Percentiles rank a stretch among this genome's conserved stretches.
These are phyloP conservation scores for Ephydatia muelleri DNA, from an alignment of 37 sponge, comb jelly and placozoan genomes.

Conservation along the genomic window DNA sequence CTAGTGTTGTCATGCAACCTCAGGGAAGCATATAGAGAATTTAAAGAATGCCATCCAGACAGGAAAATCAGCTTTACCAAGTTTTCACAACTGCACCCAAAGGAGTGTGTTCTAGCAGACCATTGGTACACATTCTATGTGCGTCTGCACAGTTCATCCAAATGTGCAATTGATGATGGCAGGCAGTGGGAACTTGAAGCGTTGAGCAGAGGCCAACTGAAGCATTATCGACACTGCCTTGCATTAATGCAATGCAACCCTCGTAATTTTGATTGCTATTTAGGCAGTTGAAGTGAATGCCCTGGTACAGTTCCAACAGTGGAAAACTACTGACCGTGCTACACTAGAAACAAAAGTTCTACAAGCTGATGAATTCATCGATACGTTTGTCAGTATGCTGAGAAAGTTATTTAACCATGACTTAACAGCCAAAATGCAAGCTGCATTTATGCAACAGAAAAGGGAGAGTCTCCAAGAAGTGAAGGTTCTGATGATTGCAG, in stretches of 20 bases:
- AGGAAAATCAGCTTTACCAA: too few species aligned
- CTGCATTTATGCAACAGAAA: not conserved
- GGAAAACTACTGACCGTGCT: slow-evolving; percentile 24
- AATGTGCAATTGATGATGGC: too few species aligned
- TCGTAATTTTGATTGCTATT: slow-evolving; percentile 10
- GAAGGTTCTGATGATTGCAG: slow-evolving; percentile 27
- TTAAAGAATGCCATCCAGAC: too few species aligned
- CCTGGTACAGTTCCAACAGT: slow-evolving; percentile 24
- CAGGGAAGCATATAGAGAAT: too few species aligned
- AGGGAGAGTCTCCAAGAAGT: slow-evolving; percentile 22
- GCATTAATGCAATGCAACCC: slow-evolving; percentile 24
- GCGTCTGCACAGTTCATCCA: too few species aligned
- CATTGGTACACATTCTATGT: too few species aligned
- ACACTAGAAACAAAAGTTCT: slow-evolving; percentile 27
- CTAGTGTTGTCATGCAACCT: too few species aligned
- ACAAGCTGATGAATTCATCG: slow-evolving; percentile 32
- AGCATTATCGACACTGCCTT: slow-evolving; percentile 12
- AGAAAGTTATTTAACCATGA: slow-evolving; percentile 20
- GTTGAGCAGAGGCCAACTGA: slow-evolving; percentile 7
- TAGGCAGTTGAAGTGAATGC: slow-evolving; percentile 12
- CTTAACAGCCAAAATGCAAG: slow-evolving; percentile 28
- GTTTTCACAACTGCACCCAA: too few species aligned
- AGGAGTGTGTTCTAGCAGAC: too few species aligned
- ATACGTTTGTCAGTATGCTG: slow-evolving; percentile 21
- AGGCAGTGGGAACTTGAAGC: not conserved